Percentiles rank a stretch among this genome's conserved stretches.
Conservation (phyloP, 2,113 vertebrate genomes). For the Monarcha castaneiventris region DNA sequence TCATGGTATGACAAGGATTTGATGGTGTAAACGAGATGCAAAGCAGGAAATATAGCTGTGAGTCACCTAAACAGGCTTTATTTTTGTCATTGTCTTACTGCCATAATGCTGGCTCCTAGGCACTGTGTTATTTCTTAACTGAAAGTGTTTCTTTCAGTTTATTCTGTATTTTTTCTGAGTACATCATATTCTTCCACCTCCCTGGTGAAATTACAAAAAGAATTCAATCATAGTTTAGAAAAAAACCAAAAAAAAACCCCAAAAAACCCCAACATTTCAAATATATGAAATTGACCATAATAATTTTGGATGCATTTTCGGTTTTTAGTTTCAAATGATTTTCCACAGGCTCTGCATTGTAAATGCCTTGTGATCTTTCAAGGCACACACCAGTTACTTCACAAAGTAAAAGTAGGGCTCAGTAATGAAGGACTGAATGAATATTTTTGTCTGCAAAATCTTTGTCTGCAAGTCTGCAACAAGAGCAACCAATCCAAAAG, state of each 20-base stretch:
- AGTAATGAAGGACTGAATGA: neutral
- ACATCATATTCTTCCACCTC: neutral
- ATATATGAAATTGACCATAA: neutral
- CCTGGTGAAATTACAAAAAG: conserved; percentile 5
- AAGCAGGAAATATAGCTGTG: conserved; percentile 35
- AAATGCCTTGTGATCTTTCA: neutral
- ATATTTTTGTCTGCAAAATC: neutral
- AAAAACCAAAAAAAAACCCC: neutral
- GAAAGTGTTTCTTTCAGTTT: neutral
- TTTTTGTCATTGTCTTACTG: neutral
- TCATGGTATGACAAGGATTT: neutral
- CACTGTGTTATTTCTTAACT: neutral
- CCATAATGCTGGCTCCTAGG: neutral
- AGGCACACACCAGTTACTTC: neutral
- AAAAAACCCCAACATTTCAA: neutral
- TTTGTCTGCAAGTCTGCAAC: neutral
- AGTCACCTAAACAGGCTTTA: conserved; percentile 21
- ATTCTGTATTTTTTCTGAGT: neutral
- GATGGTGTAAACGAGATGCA: neutral
- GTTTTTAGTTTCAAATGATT: neutral
- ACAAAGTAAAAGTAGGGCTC: neutral
- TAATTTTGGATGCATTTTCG: neutral
- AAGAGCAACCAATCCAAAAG: neutral
- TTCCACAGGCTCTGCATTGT: neutral
- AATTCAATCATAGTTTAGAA: conserved; percentile 9